Evolutionary conservation across 2,113 vertebrate genomes (phyloP), one percentile per base, ranked within the genome.

Genomic region (Myodes glareolus): DNA sequence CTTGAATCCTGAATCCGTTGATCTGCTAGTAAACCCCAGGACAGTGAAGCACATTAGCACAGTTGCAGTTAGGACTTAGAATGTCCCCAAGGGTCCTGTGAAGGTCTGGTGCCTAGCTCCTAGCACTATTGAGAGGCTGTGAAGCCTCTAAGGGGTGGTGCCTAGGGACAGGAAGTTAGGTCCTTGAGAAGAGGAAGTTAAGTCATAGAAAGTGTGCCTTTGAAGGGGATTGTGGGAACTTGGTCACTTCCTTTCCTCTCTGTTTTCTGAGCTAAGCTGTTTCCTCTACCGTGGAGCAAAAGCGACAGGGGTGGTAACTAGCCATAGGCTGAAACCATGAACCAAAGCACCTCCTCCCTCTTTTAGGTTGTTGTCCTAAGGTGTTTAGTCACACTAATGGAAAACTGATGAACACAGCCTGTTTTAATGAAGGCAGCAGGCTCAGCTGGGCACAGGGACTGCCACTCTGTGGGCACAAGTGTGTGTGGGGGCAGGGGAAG

Each of bases 1-100:
- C 84, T 81, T 93, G 92, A 97, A 96, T 77, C 84, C 45, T 93
- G 92, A 97, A 96, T 77, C 81, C 47, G 12, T 45, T 92, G 72
- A 92, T 73, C 29, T 81, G 72, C 39, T 96, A 90, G 85, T 84
- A 93, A 95, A 97, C 84, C 93, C 39, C 82, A 47, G 39, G 0
- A 19, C 65, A 52, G 42, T 13, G 47, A 76, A 75, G 68, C 31
- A 42, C 39, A 27, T 52, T 89, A 17, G 33, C 13, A 45, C 80
- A 29, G 8, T 12, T 5, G 42, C 14, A 80, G 29, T 29, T 45
- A 47, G n/a, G n/a, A 55, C 25, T 47, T 68, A 39, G n/a, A n/a
- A n/a, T 36, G 31, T 61, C 55, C 33, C 61, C 88, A 33, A 45
- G 16, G 52, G 39, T 36, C 70, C 9, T 10, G 2, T 3, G 47